Conservation (phyloP, 2,113 vertebrate genomes). For the Ptychochromis oligacanthus region DNA sequence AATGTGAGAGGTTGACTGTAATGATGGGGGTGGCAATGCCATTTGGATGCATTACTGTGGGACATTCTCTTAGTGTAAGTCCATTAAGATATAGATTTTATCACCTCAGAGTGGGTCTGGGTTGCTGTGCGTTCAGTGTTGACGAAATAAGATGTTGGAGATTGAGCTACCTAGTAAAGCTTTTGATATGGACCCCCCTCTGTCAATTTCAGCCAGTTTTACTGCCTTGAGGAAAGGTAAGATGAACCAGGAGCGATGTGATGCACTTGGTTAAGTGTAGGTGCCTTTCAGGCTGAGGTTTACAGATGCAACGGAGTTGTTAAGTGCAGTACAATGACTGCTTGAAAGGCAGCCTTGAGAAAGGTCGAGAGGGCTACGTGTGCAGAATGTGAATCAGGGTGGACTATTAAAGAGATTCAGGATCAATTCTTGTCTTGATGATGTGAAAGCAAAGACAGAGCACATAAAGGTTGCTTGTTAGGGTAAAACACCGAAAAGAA, state of each 20-base stretch:
- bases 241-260: background rate
- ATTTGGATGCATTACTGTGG: constrained; percentile 50
- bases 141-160: constrained; percentile 28
- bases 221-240: constrained; percentile 32
- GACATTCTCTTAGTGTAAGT: constrained; percentile 40
- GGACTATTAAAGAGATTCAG: constrained; percentile 50
- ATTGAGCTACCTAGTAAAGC: background rate
- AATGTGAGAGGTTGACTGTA: constrained; percentile 38
- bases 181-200: constrained; percentile 38
- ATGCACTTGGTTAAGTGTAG: constrained; percentile 48
- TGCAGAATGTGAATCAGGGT: constrained; percentile 59
- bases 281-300: constrained; percentile 49
- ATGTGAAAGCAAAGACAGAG: constrained; percentile 31
- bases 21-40: constrained; percentile 45
- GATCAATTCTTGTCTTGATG: constrained; percentile 53
- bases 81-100: constrained; percentile 70
- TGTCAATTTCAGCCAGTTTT: constrained; percentile 46
- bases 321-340: constrained; percentile 54
- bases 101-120: constrained; percentile 34
- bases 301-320: constrained; percentile 32
- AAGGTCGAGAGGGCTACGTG: constrained; percentile 54
- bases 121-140: constrained; percentile 1
- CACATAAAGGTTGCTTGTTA: constrained; percentile 36
- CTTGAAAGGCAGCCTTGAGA: constrained; percentile 58
- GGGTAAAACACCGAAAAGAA: constrained; percentile 15